Base-by-base conservation (phyloP, 2,113 vertebrate genomes). In the Mungos mungo region DNA sequence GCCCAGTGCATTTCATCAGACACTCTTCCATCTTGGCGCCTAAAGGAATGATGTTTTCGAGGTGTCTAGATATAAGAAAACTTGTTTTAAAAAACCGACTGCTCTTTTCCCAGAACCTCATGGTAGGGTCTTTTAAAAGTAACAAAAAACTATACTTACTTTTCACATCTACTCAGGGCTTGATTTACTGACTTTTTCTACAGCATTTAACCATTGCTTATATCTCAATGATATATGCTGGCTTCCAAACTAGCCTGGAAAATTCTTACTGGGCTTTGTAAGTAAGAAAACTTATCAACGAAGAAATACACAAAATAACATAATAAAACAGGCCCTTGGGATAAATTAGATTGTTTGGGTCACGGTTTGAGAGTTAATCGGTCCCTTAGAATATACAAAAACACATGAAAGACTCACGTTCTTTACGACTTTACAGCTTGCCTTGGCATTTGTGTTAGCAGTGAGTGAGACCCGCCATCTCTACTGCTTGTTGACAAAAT, bases 1-100 rank as follows among this genome's bases (percentile, higher is more conserved):
- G 93, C 38, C n/a, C 87, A 65, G 12, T 96, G 47, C 66, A 52
- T 97, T 57, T 97, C 92, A 96, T 96, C 95, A 95, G 77, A 57
- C 76, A 33, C 1, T 18, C 47, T 97, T 95, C 82, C 54, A 96
- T 47, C 33, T 69, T 74, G 77, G 38, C 38, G 5, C 12, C 72
- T 91, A 74, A 94, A 86, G 29, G 4, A 92, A 84, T 77, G 68
- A 82, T 74, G 47, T 23, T 98, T 82, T 96, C 29, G 65, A 90
- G 41, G 27, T 81, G 14, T 96, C 82, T 89, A 41, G 6, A 57
- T 96, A 47, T 91, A 92, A 93, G 29, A 45, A 96, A 87, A 38
- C 7, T 86, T 92, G 63, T 81, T 97, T 86, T 54, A 57, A 83
- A 88, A 93, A 87, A 87, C 5, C 38, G 8, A 47, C 71, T 35